These are phyloP conservation scores for Ophthalmolycus amberensis DNA, from an alignment of 2,113 vertebrate species.

Conservation along the genomic window DNA sequence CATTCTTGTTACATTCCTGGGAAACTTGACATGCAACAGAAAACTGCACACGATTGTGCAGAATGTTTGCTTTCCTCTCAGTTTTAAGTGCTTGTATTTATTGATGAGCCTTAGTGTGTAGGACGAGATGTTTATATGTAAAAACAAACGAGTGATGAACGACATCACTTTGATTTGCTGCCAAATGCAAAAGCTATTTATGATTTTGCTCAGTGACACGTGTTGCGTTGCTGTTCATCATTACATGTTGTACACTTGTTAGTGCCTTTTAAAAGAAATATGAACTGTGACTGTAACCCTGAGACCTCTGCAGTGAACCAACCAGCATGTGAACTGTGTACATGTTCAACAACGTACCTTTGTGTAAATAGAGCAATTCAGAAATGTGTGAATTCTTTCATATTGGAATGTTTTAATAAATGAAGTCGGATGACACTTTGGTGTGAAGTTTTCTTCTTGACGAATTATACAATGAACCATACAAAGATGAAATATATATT, in stretches of 20 bases:
- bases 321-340: conserved; percentile 55
- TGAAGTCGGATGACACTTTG: not conserved
- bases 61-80: conserved; percentile 20
- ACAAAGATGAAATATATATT: too few relatives aligned
- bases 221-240: conserved; percentile 16
- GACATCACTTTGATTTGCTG: conserved; percentile 64
- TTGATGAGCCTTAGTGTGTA: conserved; percentile 67
- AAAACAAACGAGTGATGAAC: conserved; percentile 28
- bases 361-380: conserved; percentile 63
- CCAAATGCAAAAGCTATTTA: conserved; percentile 83
- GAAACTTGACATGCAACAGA: conserved; percentile 75
- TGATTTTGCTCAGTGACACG: conserved; percentile 50
- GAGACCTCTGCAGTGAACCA: conserved; percentile 42
- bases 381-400: conserved; percentile 62
- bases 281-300: conserved; percentile 51
- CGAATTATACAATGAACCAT: too few relatives aligned
- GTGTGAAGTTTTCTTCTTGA: too few relatives aligned
- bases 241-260: conserved; percentile 16
- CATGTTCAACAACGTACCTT: conserved; percentile 49
- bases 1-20: conserved; percentile 78
- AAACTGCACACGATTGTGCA: conserved; percentile 42
- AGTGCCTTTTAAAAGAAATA: conserved; percentile 54
- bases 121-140: conserved; percentile 53
- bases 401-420: conserved; percentile 68
- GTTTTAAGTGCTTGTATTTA: conserved; percentile 76